Evolutionary conservation across 1,140 invertebrate genomes (phyloP).

Genomic region (Philaenus spumarius): DNA sequence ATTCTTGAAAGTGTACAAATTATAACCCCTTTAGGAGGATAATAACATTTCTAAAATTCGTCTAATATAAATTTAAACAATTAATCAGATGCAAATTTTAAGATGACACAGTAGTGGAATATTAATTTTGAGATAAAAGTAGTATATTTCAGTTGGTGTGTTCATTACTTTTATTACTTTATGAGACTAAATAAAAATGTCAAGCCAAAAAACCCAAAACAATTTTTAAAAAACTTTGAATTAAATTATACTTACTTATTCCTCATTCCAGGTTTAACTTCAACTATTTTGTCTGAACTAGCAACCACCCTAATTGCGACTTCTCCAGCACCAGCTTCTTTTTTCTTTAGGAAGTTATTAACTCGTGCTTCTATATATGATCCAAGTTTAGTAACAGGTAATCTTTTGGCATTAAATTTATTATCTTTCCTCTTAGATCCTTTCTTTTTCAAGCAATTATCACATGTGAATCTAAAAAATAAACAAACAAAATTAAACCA

Average conservation of each 20-base stretch:
- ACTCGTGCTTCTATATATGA: slow-evolving; percentile 97
- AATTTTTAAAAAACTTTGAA: too few relatives aligned
- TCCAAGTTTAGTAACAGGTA: slow-evolving; percentile 89
- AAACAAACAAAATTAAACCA: slow-evolving; percentile 6
- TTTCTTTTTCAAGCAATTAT: slow-evolving; percentile 92
- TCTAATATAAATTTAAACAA: too few relatives aligned
- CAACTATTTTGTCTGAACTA: slow-evolving; percentile 94
- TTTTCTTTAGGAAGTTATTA: slow-evolving; percentile 97
- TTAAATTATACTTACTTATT: slow-evolving; percentile 43
- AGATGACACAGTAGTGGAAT: too few relatives aligned
- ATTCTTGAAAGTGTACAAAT: too few relatives aligned
- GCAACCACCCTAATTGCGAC: slow-evolving; percentile 97
- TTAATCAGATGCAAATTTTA: too few relatives aligned
- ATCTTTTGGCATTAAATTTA: slow-evolving; percentile 91
- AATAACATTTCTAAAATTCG: too few relatives aligned
- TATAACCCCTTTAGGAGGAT: too few relatives aligned
- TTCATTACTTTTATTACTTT: too few relatives aligned
- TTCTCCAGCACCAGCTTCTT: slow-evolving; percentile 92
- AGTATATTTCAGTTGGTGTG: too few relatives aligned
- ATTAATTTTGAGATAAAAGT: too few relatives aligned
- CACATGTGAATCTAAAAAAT: slow-evolving; percentile 82
- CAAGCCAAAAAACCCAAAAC: too few relatives aligned
- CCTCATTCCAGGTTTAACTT: slow-evolving; percentile 98
- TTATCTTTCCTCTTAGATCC: slow-evolving; percentile 92
- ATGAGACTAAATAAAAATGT: too few relatives aligned